Percentiles rank a stretch among this genome's conserved stretches.
These are phyloP conservation scores for Cavia aperea DNA, from an alignment of 2,113 vertebrate genomes.

Conservation along the genomic window DNA sequence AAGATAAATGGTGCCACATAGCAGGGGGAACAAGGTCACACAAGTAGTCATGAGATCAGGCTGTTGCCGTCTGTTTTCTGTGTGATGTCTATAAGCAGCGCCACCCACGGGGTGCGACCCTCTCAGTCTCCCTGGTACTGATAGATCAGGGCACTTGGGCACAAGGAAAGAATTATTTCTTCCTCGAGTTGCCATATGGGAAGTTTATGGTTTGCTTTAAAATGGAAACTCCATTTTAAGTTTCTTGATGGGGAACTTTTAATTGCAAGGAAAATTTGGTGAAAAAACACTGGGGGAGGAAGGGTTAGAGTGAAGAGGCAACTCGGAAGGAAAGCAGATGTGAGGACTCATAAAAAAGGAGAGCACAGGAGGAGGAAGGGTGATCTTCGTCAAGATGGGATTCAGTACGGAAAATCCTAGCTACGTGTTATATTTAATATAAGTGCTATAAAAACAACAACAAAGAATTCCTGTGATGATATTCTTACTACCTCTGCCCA, in stretches of 20 bases:
- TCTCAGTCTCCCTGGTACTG: not conserved
- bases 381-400: conserved; percentile 15
- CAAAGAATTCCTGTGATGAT: not conserved
- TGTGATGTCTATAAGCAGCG: conserved; percentile 56
- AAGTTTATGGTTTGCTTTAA: not conserved
- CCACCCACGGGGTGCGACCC: conserved; percentile 23
- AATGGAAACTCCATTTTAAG: conserved; percentile 1
- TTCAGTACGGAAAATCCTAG: not conserved
- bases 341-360: conserved; percentile 13
- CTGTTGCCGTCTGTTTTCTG: conserved; percentile 58
- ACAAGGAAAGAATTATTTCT: not conserved
- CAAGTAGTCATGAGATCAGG: conserved; percentile 37
- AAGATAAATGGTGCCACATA: conserved; percentile 54
- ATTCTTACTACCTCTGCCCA: not conserved
- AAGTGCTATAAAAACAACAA: not conserved
- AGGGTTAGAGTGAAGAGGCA: not conserved
- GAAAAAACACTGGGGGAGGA: not conserved
- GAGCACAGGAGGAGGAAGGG: not conserved
- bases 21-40: conserved; percentile 48
- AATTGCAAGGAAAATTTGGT: conserved; percentile 17
- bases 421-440: not conserved
- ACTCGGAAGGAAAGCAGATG: not conserved
- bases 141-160: not conserved
- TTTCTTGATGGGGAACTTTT: not conserved
- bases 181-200: not conserved